Percentiles rank a stretch among this genome's conserved stretches.
These are phyloP conservation scores for Pardosa pseudoannulata DNA, from an alignment of 2,888 invertebrate genomes.

Conservation along the genomic window DNA sequence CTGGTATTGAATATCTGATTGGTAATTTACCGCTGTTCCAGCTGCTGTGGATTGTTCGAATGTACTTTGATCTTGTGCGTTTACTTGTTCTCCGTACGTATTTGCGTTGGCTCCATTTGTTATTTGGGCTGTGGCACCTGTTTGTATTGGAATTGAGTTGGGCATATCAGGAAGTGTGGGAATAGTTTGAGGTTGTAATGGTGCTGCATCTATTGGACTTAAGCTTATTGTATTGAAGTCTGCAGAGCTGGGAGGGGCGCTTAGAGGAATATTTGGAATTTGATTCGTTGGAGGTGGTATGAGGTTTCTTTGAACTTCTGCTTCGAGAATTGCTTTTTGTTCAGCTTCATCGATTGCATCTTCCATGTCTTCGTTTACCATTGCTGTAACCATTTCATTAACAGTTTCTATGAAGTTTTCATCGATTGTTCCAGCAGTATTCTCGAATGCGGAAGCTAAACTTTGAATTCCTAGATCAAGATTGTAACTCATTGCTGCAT, in stretches of 20 bases:
- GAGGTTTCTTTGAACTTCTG: too few relatives aligned
- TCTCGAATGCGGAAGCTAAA: constrained; percentile 21
- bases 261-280: background rate
- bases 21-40: background rate
- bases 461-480: constrained; percentile 29
- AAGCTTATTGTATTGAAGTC: too few relatives aligned
- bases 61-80: background rate
- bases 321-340: background rate
- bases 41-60: background rate
- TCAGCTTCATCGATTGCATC: constrained; percentile 28
- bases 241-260: too few relatives aligned
- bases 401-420: constrained; percentile 35
- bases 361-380: constrained; percentile 54
- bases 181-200: too few relatives aligned
- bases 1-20: too few relatives aligned
- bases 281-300: background rate
- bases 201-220: too few relatives aligned
- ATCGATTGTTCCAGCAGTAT: constrained; percentile 21
- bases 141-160: too few relatives aligned
- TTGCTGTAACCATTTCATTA: constrained; percentile 36
- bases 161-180: too few relatives aligned
- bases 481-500: constrained; percentile 3
- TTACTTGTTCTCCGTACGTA: too few relatives aligned
- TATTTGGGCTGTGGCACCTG: too few relatives aligned
- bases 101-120: too few relatives aligned